Base-by-base conservation (phyloP, 1,140 invertebrate genomes). In the Drosophila tsacasi region DNA sequence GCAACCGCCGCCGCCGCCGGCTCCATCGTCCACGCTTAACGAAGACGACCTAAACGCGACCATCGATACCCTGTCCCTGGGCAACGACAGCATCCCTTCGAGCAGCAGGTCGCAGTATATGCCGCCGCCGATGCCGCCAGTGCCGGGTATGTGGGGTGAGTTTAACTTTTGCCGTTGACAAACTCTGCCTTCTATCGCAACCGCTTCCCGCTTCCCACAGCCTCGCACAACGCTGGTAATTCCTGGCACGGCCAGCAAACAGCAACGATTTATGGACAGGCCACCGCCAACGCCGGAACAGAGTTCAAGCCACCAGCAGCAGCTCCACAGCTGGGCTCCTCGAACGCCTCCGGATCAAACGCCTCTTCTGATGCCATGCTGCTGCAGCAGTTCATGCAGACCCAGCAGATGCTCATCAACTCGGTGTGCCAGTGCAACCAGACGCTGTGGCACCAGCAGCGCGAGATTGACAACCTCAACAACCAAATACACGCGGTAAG, bases 401-500 rank as follows among this genome's bases (percentile, higher is more conserved):
- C 95, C 21, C 93, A 95, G 59, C 95, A 95, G 84, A 93, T 95
- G 90, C 93, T 95, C 68, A 93, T 94, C 4, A 94, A 94, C 55
- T 95, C 95, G 1, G 93, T 96, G 37, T 95, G 94, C 76, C 95
- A 95, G 63, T 95, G 95, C 76, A 95, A 94, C 87, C 95, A 95
- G 79, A 89, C 95, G 6, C 81, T 95, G 27, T 95, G 95, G 94
- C 85, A 94, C 52, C 95, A 95, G 58, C 95, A 95, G 76, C 87
- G 94, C 3, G 95, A 95, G 90, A 93, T 95, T 32, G 94, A 95
- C 54, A 81, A 63, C 57, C 78, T 93, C 8, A 93, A 92, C 57
- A 86, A 60, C 52, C 91, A 91, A 21, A 62, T 93, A 37, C 81
- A 93, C 55, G 55, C 83, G 66, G 92, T 92, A 71, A 76, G 77